Evolutionary conservation across 2,888 invertebrate genomes (phyloP).

Genomic region (Yponomeuta malinellus): DNA sequence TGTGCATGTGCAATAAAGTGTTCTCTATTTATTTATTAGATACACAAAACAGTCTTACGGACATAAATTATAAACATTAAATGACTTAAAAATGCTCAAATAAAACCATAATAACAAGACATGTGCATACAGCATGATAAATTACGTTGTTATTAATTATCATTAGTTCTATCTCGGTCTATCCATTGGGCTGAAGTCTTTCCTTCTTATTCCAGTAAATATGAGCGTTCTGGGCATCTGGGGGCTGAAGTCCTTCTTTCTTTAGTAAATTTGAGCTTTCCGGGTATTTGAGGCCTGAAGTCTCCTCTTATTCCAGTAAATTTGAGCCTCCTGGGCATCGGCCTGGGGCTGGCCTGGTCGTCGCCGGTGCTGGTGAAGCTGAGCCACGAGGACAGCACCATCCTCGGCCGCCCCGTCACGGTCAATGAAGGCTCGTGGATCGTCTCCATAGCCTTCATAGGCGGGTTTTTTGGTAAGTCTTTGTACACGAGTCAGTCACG

Average conservation of each 20-base stretch:
- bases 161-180: too few relatives aligned
- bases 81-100: too few relatives aligned
- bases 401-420: constrained; percentile 17
- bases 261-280: constrained; percentile 16
- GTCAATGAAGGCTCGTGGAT: constrained; percentile 14
- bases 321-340: constrained; percentile 15
- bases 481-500: not conserved
- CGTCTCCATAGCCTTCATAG: not conserved
- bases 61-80: too few relatives aligned
- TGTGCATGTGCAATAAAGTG: too few relatives aligned
- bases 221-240: too few relatives aligned
- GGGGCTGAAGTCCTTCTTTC: not conserved
- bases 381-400: constrained; percentile 6
- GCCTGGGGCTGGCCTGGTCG: constrained; percentile 17
- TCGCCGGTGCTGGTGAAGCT: constrained; percentile 19
- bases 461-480: constrained; percentile 8
- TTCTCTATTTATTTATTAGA: too few relatives aligned
- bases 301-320: constrained; percentile 17
- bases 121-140: too few relatives aligned
- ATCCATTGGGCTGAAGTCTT: not conserved
- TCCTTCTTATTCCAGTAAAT: constrained; percentile 17
- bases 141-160: too few relatives aligned
- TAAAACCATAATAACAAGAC: too few relatives aligned
- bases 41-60: too few relatives aligned
- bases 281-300: constrained; percentile 13